Evolutionary conservation across 2,113 vertebrate genomes (phyloP).

Genomic region (Chauna torquata): DNA sequence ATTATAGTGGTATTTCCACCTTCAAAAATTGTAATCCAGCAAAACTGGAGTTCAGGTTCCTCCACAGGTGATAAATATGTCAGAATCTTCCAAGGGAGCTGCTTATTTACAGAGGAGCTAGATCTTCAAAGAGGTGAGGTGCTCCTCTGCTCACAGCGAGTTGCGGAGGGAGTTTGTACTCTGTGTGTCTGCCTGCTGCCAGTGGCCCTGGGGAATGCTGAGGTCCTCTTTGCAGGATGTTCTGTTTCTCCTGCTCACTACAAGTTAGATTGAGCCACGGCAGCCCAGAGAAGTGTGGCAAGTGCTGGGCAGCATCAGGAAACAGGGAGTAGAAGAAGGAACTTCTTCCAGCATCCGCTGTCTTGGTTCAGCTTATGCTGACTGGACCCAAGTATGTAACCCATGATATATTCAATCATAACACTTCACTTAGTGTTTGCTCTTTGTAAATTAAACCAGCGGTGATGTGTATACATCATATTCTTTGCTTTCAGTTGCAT

Average conservation of each 20-base stretch:
- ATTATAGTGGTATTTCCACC: neutral
- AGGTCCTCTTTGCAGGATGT: neutral
- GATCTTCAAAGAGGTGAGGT: neutral
- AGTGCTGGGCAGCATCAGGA: neutral
- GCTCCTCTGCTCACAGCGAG: neutral
- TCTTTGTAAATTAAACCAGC: neutral
- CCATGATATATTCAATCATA: neutral
- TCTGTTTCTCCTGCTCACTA: neutral
- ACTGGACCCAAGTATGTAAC: neutral
- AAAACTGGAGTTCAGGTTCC: neutral
- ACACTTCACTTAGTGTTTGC: neutral
- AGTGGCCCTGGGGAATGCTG: neutral
- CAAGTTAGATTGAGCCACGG: neutral
- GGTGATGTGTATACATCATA: neutral
- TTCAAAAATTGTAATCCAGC: neutral
- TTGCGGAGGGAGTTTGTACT: neutral
- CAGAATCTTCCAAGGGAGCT: neutral
- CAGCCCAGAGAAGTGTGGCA: neutral
- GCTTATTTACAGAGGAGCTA: neutral
- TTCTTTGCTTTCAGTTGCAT: neutral
- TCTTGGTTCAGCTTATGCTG: neutral
- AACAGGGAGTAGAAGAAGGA: neutral
- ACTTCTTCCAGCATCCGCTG: neutral
- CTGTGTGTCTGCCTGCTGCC: neutral
- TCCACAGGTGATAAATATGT: neutral